A percentile compares a stretch with the other conserved stretches of the same genome.
These are phyloP conservation scores for Melopsittacus undulatus DNA, from an alignment of 2,797 vertebrate species.

Conservation along the genomic window DNA sequence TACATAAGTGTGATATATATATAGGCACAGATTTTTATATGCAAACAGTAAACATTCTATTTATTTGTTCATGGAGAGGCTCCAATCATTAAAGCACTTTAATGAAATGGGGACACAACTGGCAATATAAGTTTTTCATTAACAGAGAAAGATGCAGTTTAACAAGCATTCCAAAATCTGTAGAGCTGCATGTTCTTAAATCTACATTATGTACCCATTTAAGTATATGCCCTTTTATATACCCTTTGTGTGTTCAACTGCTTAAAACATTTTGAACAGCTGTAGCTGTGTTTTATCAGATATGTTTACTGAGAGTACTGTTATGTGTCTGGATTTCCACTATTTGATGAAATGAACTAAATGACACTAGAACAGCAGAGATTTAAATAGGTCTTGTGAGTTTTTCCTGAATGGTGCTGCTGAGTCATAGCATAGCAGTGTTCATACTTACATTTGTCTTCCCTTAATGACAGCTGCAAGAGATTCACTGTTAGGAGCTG, in stretches of 20 bases:
- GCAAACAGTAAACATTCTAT: not conserved
- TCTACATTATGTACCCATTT: constrained; percentile 3
- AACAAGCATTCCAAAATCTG: not conserved
- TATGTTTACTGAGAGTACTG: not conserved
- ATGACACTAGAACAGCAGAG: not conserved
- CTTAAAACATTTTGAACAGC: constrained; percentile 13
- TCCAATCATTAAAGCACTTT: constrained; percentile 5
- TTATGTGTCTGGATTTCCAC: not conserved
- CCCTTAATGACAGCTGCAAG: not conserved
- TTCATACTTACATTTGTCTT: not conserved
- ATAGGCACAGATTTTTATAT: not conserved
- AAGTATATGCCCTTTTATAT: not conserved
- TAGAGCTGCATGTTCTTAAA: not conserved
- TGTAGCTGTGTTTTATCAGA: not conserved
- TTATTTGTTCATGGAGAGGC: not conserved
- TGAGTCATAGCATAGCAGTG: not conserved
- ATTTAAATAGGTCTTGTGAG: not conserved
- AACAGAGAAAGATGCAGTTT: constrained; percentile 34
- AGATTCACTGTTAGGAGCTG: not conserved
- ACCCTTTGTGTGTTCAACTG: constrained; percentile 18
- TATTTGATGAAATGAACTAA: constrained; percentile 30
- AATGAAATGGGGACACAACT: constrained; percentile 15
- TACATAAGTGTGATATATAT: not conserved
- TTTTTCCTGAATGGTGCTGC: not conserved
- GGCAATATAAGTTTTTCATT: constrained; percentile 41